Evolutionary conservation across 2,113 vertebrate genomes (phyloP).

Genomic region (Istiophorus platypterus): DNA sequence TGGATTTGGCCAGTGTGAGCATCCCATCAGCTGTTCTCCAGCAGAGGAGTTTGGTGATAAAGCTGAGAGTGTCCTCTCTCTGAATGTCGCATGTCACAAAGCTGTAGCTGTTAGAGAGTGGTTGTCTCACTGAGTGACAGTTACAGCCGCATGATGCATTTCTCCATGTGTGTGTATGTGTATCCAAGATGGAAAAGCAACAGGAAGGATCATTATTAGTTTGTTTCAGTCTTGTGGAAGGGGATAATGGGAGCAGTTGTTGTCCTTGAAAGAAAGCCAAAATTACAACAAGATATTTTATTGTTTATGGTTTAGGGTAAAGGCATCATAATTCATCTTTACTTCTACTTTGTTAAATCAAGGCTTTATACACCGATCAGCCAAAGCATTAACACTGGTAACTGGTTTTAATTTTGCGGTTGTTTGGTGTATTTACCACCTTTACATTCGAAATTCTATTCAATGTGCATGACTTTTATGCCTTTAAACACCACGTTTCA

Average conservation of each 20-base stretch:
- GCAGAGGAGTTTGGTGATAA: slow-evolving; percentile 41
- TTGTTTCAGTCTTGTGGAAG: slow-evolving; percentile 22
- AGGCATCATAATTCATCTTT: neutral
- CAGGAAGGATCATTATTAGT: slow-evolving; percentile 15
- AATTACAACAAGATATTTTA: slow-evolving; percentile 15
- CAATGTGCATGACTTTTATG: neutral
- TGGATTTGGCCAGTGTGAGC: slow-evolving; percentile 43
- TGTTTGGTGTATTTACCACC: neutral
- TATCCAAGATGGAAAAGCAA: slow-evolving; percentile 1
- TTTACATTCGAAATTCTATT: neutral
- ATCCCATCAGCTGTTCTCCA: slow-evolving; percentile 25
- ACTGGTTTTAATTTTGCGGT: no score
- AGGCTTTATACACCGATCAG: neutral
- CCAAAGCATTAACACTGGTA: no score
- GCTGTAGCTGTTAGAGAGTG: slow-evolving; percentile 34
- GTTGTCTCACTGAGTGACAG: slow-evolving; percentile 54
- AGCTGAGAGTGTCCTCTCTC: slow-evolving; percentile 39
- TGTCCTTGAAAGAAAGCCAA: slow-evolving; percentile 11
- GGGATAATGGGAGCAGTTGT: neutral
- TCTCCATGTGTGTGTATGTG: slow-evolving; percentile 12
- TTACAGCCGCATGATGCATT: slow-evolving; percentile 31
- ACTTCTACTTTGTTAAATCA: neutral
- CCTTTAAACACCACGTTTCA: neutral
- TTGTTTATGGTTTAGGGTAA: neutral
- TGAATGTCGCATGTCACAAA: slow-evolving; percentile 53